A percentile compares a stretch with the other conserved stretches of the same genome.
Conservation (phyloP, 2,113 vertebrate genomes). For the Dipodomys merriami region DNA sequence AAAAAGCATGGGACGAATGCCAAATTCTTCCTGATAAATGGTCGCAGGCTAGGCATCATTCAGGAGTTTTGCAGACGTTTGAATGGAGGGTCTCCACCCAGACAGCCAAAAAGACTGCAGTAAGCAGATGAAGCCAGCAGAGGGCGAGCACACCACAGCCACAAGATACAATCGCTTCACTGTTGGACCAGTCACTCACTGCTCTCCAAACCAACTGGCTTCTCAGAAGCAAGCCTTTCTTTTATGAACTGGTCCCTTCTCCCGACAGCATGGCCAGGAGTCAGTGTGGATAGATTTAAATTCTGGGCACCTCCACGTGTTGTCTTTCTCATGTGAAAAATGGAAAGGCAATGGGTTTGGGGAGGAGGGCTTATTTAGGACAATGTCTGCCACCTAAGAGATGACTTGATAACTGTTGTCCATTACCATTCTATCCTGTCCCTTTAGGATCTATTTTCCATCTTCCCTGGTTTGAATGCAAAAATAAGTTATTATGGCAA, state of each 20-base stretch:
- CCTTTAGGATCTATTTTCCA: background rate
- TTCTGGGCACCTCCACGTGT: background rate
- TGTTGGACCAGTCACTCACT: accelerated
- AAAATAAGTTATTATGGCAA: background rate
- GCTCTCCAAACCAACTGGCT: background rate
- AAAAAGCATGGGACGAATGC: background rate
- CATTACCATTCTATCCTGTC: background rate
- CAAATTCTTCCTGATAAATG: background rate
- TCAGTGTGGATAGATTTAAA: background rate
- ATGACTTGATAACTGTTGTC: background rate
- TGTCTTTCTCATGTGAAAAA: constrained; percentile 11
- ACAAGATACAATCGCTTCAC: accelerated
- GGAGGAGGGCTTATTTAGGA: background rate
- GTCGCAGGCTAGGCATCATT: background rate
- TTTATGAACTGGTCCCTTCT: background rate
- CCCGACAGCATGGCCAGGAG: background rate
- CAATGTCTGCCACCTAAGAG: background rate
- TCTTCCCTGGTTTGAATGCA: background rate
- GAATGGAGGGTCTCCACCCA: background rate
- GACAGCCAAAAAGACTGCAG: background rate
- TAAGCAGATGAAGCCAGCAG: constrained; percentile 1
- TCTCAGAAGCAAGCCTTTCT: background rate
- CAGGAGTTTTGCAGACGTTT: background rate
- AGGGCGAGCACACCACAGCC: constrained; percentile 39
- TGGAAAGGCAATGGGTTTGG: background rate